Evolutionary conservation across 2,113 vertebrate genomes (phyloP).

Genomic region (Daphoenositta chrysoptera): DNA sequence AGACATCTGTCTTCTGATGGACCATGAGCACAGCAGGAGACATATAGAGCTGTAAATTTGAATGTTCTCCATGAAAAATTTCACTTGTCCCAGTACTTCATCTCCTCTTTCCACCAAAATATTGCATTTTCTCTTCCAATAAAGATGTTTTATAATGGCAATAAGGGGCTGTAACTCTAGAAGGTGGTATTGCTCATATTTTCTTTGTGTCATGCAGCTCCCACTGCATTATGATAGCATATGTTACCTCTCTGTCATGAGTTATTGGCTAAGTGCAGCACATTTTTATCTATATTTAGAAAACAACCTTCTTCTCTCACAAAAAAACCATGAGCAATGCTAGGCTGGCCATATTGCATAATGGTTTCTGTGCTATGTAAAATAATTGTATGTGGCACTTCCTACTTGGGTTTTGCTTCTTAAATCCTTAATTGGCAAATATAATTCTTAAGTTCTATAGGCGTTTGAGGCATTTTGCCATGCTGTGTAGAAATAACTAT

Average conservation of each 20-base stretch:
- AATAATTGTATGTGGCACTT: conserved; percentile 40
- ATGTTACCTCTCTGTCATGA: conserved; percentile 60
- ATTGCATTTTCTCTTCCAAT: conserved; percentile 61
- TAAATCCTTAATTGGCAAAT: conserved; percentile 64
- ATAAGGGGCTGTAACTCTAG: conserved; percentile 58
- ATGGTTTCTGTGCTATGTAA: conserved; percentile 18
- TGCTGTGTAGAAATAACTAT: conserved; percentile 32
- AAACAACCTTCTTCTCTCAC: conserved; percentile 20
- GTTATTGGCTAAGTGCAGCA: conserved; percentile 40
- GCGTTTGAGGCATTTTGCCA: conserved; percentile 39
- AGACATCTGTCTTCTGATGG: background rate
- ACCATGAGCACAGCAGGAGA: background rate
- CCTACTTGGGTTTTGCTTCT: background rate
- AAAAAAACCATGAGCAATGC: conserved; percentile 6
- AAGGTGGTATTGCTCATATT: conserved; percentile 54
- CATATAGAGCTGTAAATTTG: conserved; percentile 50
- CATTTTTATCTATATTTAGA: conserved; percentile 48
- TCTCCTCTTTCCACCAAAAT: conserved; percentile 65
- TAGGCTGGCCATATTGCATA: conserved; percentile 53
- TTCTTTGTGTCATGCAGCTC: conserved; percentile 61
- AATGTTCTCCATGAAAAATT: conserved; percentile 50
- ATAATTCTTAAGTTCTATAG: conserved; percentile 23
- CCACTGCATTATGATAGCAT: conserved; percentile 53
- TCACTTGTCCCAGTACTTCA: conserved; percentile 41
- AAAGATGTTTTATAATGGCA: conserved; percentile 68